Base-by-base conservation (phyloP, 2,797 vertebrate species). In the Nasua narica region DNA sequence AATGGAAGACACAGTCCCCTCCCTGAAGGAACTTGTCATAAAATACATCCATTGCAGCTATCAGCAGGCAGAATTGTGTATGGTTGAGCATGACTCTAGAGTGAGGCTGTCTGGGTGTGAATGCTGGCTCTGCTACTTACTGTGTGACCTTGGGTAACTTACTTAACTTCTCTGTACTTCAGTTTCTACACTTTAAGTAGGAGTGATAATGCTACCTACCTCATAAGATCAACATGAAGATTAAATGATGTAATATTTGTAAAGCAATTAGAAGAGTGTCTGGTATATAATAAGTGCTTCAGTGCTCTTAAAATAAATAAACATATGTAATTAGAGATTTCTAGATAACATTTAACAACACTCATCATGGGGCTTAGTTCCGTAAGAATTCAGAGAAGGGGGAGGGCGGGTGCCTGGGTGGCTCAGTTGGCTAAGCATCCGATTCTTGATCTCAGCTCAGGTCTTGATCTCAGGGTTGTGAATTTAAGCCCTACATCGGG, bases 191-290 rank as follows among this genome's bases (percentile, higher is more conserved):
- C 79, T 62, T 84, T 77, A 76, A 83, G 62, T 29, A 60, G 50
- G 37, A 46, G 6, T 37, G 54, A 56, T 89, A 91, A 52, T 70
- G 46, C 56, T 72, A 50, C 19, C 23, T 70, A 50, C 35, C 25
- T 96, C 74, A 50, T 72, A 74, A 74, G 54, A n/a, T 82, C 35
- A 77, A 86, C 69, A 46, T 72, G 87, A 93, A 91, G 25, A 90
- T 84, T 78, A 95, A 84, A 79, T 43, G 37, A 92, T 50, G n/a
- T 90, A 92, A 27, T 56, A 54, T 77, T 90, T 94, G 11, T 67
- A 76, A 90, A 96, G 65, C 85, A 83, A 60, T 85, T 62, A 90
- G 23, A 81, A 87, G 74, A 87, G 62, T 40, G 48, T 89, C 76
- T 60, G 83, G 79, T 56, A 76, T 81, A 32, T 10, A 79, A 40